Percentiles rank a stretch among this genome's conserved stretches.
Conservation (phyloP, 2,888 invertebrate species). For the Nomada flava region DNA sequence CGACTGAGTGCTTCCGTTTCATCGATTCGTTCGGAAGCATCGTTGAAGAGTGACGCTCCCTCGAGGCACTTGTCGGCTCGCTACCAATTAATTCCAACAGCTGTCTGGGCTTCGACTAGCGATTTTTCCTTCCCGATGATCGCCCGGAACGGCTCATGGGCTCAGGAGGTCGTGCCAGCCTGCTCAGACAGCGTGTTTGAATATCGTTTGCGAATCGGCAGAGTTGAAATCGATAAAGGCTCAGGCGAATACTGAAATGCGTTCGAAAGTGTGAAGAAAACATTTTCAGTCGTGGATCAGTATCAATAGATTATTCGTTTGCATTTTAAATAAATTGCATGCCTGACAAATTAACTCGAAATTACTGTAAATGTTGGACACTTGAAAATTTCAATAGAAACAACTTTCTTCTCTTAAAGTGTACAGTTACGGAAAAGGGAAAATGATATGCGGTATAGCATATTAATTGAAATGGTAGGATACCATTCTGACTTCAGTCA, state of each 20-base stretch:
- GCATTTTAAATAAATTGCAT: too few species aligned
- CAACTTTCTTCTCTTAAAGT: too few species aligned
- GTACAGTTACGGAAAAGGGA: too few species aligned
- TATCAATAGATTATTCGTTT: too few species aligned
- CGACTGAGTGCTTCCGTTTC: conserved; percentile 46
- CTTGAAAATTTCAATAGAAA: too few species aligned
- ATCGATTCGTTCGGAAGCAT: conserved; percentile 52
- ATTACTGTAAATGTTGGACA: too few species aligned
- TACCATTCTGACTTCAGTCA: not conserved
- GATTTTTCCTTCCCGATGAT: conserved; percentile 37
- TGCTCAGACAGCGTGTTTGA: not conserved
- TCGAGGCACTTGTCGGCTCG: conserved; percentile 51
- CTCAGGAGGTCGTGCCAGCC: not conserved
- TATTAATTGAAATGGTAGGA: not conserved
- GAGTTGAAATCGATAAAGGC: not conserved
- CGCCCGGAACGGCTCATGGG: not conserved
- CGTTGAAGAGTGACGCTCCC: conserved; percentile 45
- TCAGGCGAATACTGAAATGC: too few species aligned
- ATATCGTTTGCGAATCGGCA: not conserved
- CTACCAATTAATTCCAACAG: conserved; percentile 62
- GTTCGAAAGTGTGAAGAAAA: not conserved
- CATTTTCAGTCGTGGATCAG: not conserved
- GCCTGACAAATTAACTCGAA: too few species aligned
- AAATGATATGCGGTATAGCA: too few species aligned
- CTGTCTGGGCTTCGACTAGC: conserved; percentile 40